These are phyloP conservation scores for Fragum sueziense DNA, from an alignment of 2,888 invertebrate species.

Conservation along the genomic window DNA sequence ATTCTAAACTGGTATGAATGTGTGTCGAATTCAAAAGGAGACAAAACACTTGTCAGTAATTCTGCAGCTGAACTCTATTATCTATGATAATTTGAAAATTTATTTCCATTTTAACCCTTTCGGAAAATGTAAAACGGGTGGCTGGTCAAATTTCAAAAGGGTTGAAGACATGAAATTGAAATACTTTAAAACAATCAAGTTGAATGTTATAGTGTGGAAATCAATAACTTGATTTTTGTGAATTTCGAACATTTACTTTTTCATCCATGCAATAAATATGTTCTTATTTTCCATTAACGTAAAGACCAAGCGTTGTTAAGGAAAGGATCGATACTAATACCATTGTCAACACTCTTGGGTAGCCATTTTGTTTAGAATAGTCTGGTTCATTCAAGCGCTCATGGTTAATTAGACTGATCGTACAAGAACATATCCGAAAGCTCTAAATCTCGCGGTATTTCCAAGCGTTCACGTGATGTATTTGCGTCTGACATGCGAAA, in stretches of 20 bases:
- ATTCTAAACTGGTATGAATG: background rate
- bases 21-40: background rate
- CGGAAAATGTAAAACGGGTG: too few species aligned
- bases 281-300: too few species aligned
- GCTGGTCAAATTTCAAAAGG: too few species aligned
- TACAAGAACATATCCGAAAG: slow-evolving; percentile 26
- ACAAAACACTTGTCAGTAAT: background rate
- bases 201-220: too few species aligned
- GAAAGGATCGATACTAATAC: too few species aligned
- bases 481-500: slow-evolving; percentile 38
- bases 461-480: slow-evolving; percentile 40
- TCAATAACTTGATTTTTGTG: background rate
- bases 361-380: slow-evolving; percentile 19
- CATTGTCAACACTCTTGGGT: background rate
- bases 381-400: slow-evolving; percentile 32
- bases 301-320: too few species aligned
- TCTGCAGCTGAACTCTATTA: background rate
- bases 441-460: slow-evolving; percentile 23
- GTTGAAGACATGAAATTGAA: too few species aligned
- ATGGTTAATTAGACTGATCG: slow-evolving; percentile 30
- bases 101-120: background rate
- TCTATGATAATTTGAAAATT: background rate
- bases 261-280: too few species aligned
- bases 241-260: too few species aligned
- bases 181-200: too few species aligned